Conservation (phyloP, 1,140 invertebrate genomes). For the Habropoda laboriosa region DNA sequence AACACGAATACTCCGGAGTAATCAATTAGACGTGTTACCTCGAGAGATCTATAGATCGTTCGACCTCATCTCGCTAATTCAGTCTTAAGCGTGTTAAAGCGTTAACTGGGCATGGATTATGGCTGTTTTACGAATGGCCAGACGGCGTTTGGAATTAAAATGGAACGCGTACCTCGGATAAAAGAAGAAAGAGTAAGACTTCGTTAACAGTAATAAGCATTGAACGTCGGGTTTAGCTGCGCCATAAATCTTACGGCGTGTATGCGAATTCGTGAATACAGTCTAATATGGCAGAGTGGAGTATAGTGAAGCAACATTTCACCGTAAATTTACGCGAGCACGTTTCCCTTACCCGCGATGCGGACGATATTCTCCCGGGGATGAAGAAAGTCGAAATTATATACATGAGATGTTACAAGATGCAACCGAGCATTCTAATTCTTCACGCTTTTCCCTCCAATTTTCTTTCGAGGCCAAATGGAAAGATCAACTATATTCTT, state of each 20-base stretch:
- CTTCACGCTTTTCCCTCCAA: not conserved
- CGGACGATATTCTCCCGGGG: constrained; percentile 21
- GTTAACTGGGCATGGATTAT: not conserved
- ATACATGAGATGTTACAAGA: constrained; percentile 11
- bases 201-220: constrained; percentile 24
- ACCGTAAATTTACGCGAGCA: constrained; percentile 36
- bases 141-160: not conserved
- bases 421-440: constrained; percentile 12
- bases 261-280: constrained; percentile 34
- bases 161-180: not conserved
- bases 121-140: not conserved
- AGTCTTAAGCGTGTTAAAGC: not conserved
- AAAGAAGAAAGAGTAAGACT: not conserved
- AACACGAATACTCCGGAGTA: not conserved
- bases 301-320: constrained; percentile 31
- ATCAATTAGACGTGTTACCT: not conserved
- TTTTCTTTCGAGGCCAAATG: not conserved
- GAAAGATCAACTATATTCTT: too few relatives aligned
- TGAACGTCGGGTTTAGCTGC: not conserved
- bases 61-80: not conserved
- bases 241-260: constrained; percentile 14
- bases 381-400: constrained; percentile 46
- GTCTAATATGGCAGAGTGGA: constrained; percentile 46
- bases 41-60: not conserved
- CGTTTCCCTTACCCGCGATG: not conserved